Percentiles rank a stretch among this genome's conserved stretches.
Evolutionary conservation across 1,140 invertebrate species (phyloP).

Genomic region (Drosophila pectinifera): DNA sequence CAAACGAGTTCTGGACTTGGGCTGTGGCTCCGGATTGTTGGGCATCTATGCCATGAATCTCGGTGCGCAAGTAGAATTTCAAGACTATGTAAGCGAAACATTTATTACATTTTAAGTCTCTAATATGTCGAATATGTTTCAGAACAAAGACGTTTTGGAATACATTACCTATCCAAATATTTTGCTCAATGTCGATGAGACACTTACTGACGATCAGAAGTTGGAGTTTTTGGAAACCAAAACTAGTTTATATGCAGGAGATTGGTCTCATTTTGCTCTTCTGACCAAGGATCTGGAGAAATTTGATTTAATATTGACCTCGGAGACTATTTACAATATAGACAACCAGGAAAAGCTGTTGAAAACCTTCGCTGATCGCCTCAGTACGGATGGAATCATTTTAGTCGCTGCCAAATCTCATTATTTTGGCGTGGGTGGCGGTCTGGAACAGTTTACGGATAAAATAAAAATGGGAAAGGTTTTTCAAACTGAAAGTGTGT

Average conservation of each 20-base stretch:
- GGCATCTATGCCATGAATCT: slow-evolving; percentile 90
- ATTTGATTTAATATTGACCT: slow-evolving; percentile 94
- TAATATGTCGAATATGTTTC: slow-evolving; percentile 21
- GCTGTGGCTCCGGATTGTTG: slow-evolving; percentile 93
- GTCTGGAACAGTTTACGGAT: slow-evolving; percentile 90
- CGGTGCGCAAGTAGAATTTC: slow-evolving; percentile 91
- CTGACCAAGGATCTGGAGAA: slow-evolving; percentile 85
- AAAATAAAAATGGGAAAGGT: slow-evolving; percentile 86
- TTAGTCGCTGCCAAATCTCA: slow-evolving; percentile 92
- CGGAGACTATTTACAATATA: slow-evolving; percentile 96
- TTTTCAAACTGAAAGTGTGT: slow-evolving; percentile 87
- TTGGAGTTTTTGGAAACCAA: slow-evolving; percentile 78
- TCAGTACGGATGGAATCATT: slow-evolving; percentile 89
- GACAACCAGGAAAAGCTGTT: slow-evolving; percentile 91
- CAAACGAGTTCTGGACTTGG: slow-evolving; percentile 91
- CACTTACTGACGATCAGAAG: slow-evolving; percentile 79
- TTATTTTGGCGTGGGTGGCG: slow-evolving; percentile 95
- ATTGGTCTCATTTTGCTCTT: slow-evolving; percentile 90
- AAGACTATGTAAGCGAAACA: slow-evolving; percentile 93
- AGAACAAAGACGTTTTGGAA: slow-evolving; percentile 78
- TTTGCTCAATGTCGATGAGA: slow-evolving; percentile 88
- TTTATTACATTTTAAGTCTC: background rate
- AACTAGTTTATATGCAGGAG: slow-evolving; percentile 91
- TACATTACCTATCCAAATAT: slow-evolving; percentile 92
- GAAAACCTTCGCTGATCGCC: slow-evolving; percentile 88